Base-by-base conservation (phyloP, 2,113 vertebrate genomes). In the Scomber scombrus region DNA sequence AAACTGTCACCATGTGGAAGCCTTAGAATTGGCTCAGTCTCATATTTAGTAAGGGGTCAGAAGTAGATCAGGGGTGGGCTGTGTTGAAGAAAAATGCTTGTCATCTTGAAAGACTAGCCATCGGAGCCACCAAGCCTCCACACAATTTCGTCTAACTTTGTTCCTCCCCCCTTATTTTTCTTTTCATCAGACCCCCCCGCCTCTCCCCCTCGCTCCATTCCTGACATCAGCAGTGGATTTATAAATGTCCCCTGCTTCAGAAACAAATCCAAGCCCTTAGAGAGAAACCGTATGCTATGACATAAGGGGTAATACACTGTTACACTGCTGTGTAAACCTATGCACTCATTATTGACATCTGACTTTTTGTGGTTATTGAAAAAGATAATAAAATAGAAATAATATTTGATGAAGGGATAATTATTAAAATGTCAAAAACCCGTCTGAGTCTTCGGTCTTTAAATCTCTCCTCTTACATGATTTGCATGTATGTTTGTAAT, bases 31-130 rank as follows among this genome's bases (percentile, higher is more conserved):
- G 76, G 78, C 88, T 87, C 81, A 78, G 80, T 85, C 76, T 90
- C n/a, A 60, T 82, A 72, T 91, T 85, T 82, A 78, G 75, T 85
- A 71, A 82, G 73, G 88, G 78, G 84, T 46, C 63, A 61, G 72
- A 73, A 69, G 78, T 78, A 68, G 49, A 75, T 85, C 29, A 49
- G 63, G 74, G 84, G 75, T 23, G 54, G 84, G 85, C 78, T 90
- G 87, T 84, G 88, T 92, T 88, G 90, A 91, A 86, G 85, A 78
- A 86, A 88, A 92, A 93, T 89, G 85, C 85, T 87, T 86, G 82
- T 87, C 89, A 71, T 91, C 89, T 89, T 85, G 84, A 91, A 88
- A 78, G 73, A 87, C 54, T 83, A 82, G 80, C 76, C 79, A 63
- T 66, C 15, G 55, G 82, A 88, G 80, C 82, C 80, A 88, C 77